A percentile compares a stretch with the other conserved stretches of the same genome.
phyloP scores from a whole-genome alignment of 2,113 vertebrate species.

The Ptilonorhynchus violaceus region DNA sequence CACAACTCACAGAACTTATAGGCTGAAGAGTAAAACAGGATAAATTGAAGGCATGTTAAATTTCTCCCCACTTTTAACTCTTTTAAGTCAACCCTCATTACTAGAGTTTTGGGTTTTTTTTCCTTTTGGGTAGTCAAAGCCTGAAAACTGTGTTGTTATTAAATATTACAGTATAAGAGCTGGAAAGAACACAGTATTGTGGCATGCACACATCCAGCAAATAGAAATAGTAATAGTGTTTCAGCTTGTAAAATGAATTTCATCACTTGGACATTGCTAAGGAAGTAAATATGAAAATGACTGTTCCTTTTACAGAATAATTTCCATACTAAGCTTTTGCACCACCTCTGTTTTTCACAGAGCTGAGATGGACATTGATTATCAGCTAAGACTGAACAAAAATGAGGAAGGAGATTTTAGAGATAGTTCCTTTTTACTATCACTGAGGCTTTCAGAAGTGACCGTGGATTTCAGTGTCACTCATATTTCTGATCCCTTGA shows the following conservation, averaged over 20 bases:
- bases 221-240: background rate
- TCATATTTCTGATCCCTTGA: background rate
- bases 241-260: background rate
- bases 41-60: background rate
- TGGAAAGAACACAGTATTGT: background rate
- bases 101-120: background rate
- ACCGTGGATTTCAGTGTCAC: background rate
- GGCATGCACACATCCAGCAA: background rate
- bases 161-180: background rate
- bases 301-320: background rate
- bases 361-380: background rate
- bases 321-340: background rate
- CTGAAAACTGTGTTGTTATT: background rate
- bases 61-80: background rate
- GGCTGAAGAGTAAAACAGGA: background rate
- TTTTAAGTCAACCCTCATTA: background rate
- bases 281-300: background rate
- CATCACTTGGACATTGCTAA: background rate
- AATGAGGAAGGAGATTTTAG: background rate
- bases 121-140: background rate
- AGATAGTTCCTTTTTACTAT: background rate
- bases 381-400: background rate
- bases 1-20: background rate
- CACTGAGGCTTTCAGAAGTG: background rate
- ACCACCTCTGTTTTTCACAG: background rate